These are phyloP conservation scores for Anhinga rufa DNA, from an alignment of 2,113 vertebrate species.

Conservation along the genomic window DNA sequence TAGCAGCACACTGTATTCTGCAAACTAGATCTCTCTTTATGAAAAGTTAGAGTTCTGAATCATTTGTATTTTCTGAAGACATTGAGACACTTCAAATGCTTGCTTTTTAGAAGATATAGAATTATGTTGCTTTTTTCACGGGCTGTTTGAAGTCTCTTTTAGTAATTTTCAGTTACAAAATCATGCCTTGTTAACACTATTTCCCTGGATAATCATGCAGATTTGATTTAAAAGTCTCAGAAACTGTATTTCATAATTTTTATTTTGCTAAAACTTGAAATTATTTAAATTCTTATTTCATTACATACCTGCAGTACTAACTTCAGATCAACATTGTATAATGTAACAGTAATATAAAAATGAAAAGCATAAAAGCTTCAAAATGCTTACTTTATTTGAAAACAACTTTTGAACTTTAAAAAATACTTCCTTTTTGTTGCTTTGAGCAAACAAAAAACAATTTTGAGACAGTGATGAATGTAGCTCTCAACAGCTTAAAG, in stretches of 20 bases:
- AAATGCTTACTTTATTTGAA: neutral
- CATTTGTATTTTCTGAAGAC: neutral
- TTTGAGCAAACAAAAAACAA: neutral
- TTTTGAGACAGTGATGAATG: neutral
- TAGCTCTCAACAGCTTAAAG: neutral
- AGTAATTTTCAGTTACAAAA: neutral
- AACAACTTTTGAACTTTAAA: neutral
- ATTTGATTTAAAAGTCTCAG: neutral
- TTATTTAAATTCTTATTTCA: neutral
- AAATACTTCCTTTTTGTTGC: neutral
- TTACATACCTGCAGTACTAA: neutral
- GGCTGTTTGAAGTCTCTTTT: neutral
- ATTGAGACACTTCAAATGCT: neutral
- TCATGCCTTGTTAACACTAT: neutral
- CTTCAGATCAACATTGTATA: neutral
- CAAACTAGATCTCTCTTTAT: neutral
- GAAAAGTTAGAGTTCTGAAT: neutral
- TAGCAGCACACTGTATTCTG: neutral
- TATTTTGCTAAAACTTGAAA: neutral
- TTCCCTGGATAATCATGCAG: neutral
- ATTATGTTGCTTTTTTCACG: neutral
- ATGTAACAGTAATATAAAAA: neutral
- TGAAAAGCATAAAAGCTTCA: neutral
- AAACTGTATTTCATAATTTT: neutral
- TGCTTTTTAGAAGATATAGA: neutral